These are phyloP conservation scores for Stenodema calcarata DNA, from an alignment of 2,888 invertebrate species.

Conservation along the genomic window DNA sequence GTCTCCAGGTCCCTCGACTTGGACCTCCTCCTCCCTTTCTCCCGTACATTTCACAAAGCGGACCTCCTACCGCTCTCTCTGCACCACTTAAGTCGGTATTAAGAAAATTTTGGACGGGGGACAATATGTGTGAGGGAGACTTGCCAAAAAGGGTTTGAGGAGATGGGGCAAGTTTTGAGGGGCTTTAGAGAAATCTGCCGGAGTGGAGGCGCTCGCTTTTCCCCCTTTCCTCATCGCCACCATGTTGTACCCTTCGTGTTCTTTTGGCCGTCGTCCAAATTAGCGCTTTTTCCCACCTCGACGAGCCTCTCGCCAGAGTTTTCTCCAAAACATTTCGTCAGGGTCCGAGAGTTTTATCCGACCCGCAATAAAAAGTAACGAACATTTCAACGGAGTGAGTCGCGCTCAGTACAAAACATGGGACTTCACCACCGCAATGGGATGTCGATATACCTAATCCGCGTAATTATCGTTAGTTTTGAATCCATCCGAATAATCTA, in stretches of 20 bases:
- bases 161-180: neutral
- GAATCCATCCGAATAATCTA: too few species aligned
- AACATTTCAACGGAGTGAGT: too few species aligned
- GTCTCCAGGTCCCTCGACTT: neutral
- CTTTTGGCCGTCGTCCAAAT: neutral
- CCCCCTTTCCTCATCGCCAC: too few species aligned
- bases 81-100: constrained; percentile 18
- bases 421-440: too few species aligned
- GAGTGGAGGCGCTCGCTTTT: neutral
- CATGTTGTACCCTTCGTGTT: neutral
- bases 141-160: neutral
- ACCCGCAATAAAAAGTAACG: neutral
- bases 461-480: too few species aligned
- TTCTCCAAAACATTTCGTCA: neutral
- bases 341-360: neutral
- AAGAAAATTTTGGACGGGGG: constrained; percentile 19
- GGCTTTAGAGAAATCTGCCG: neutral
- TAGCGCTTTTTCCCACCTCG: neutral
- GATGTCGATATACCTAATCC: too few species aligned
- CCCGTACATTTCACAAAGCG: constrained; percentile 1
- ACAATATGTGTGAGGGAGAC: constrained; percentile 23
- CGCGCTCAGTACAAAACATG: too few species aligned
- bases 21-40: neutral
- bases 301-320: neutral
- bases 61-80: neutral